phyloP scores from a whole-genome alignment of 2,888 invertebrate species.

The Tetranychus truncatus region DNA sequence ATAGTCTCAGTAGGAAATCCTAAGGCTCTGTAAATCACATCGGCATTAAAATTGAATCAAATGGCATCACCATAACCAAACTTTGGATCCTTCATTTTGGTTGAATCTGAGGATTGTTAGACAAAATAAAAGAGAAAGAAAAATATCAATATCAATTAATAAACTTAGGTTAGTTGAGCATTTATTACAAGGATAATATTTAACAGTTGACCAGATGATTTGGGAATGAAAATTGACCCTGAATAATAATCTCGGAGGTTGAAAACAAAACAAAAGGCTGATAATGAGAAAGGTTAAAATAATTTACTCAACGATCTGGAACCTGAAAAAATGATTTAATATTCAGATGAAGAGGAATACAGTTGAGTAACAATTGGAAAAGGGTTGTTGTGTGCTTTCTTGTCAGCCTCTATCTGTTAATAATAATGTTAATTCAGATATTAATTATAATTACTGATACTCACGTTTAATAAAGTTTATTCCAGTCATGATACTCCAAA shows the following conservation, averaged over 20 bases:
- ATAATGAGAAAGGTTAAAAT: neutral
- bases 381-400: neutral
- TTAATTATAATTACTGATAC: conserved; percentile 8
- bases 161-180: neutral
- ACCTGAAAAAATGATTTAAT: neutral
- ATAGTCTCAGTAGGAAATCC: no score
- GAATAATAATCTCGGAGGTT: neutral
- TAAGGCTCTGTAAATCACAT: no score
- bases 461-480: conserved; percentile 34
- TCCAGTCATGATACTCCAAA: conserved; percentile 39
- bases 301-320: neutral
- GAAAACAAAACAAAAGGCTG: neutral
- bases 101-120: neutral
- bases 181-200: neutral
- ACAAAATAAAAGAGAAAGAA: neutral
- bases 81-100: neutral
- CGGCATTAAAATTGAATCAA: neutral
- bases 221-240: neutral
- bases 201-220: neutral
- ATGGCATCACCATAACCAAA: neutral
- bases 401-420: neutral
- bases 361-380: neutral
- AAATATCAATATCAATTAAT: neutral
- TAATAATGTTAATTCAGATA: neutral
- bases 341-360: neutral